Evolutionary conservation across 2,113 vertebrate species (phyloP).

Genomic region (Coturnix japonica): DNA sequence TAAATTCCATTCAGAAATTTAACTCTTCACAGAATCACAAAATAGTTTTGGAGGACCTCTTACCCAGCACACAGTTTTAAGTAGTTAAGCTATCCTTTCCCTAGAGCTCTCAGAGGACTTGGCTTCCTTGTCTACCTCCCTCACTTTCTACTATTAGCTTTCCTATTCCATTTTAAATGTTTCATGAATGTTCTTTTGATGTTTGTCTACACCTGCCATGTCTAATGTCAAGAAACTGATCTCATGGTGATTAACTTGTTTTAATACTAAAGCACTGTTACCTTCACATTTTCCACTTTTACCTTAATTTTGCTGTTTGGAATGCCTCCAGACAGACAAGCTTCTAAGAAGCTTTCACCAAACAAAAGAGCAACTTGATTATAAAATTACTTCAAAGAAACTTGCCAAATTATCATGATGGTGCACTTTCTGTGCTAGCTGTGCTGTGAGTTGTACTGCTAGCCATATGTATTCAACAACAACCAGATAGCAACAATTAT

Average conservation of each 20-base stretch:
- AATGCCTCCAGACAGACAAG: not conserved
- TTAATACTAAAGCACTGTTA: not conserved
- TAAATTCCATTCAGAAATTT: not conserved
- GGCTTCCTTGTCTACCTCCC: not conserved
- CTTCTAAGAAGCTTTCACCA: not conserved
- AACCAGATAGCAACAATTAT: not conserved
- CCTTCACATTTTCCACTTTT: not conserved
- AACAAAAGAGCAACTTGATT: not conserved
- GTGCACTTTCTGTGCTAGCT: not conserved
- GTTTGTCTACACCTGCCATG: not conserved
- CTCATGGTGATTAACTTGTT: not conserved
- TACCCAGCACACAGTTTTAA: not conserved
- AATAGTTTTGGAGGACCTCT: not conserved
- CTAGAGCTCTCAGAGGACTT: not conserved
- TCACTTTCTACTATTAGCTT: not conserved
- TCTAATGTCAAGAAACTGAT: not conserved
- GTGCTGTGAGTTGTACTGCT: not conserved
- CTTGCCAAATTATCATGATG: not conserved
- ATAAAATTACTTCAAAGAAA: not conserved
- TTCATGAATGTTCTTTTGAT: not conserved
- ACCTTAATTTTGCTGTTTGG: not conserved
- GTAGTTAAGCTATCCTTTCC: not conserved
- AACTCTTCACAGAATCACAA: not conserved
- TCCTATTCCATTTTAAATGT: not conserved
- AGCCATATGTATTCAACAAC: not conserved